Conservation (phyloP, 2,888 invertebrate genomes). For the Drosophila robusta region DNA sequence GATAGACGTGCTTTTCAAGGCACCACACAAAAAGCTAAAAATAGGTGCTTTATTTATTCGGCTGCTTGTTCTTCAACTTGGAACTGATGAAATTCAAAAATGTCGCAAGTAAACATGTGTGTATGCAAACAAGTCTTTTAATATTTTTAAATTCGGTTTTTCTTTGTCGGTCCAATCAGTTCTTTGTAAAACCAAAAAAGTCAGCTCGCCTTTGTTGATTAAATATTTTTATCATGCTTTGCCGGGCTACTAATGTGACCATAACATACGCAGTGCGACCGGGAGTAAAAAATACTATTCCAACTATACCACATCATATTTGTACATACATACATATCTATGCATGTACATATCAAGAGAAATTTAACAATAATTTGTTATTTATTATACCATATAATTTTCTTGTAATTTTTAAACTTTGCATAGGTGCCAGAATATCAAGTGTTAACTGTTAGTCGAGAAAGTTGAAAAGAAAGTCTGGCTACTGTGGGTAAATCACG, state of each 20-base stretch:
- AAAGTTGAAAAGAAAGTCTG: neutral
- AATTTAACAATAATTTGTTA: no score
- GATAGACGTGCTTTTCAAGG: slow-evolving; percentile 36
- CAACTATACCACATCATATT: no score
- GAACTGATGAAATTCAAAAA: slow-evolving; percentile 12
- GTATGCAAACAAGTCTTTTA: neutral
- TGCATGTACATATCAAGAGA: no score
- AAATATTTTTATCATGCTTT: slow-evolving; percentile 8
- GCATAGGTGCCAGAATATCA: no score
- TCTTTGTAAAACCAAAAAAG: neutral
- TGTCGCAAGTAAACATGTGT: neutral
- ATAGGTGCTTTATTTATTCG: slow-evolving; percentile 52
- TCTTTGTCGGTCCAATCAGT: neutral
- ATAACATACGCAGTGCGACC: neutral
- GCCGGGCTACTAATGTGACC: slow-evolving; percentile 42
- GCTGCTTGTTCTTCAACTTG: slow-evolving; percentile 38
- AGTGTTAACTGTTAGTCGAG: no score
- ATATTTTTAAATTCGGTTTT: neutral
- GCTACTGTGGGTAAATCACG: slow-evolving; percentile 29
- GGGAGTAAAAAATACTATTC: neutral
- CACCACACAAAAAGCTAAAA: slow-evolving; percentile 63
- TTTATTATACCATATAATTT: no score
- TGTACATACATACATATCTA: no score
- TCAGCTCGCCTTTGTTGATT: neutral
- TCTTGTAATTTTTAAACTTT: no score